Conservation (phyloP, 2,113 vertebrate species). For the Rhynchomys soricoides region DNA sequence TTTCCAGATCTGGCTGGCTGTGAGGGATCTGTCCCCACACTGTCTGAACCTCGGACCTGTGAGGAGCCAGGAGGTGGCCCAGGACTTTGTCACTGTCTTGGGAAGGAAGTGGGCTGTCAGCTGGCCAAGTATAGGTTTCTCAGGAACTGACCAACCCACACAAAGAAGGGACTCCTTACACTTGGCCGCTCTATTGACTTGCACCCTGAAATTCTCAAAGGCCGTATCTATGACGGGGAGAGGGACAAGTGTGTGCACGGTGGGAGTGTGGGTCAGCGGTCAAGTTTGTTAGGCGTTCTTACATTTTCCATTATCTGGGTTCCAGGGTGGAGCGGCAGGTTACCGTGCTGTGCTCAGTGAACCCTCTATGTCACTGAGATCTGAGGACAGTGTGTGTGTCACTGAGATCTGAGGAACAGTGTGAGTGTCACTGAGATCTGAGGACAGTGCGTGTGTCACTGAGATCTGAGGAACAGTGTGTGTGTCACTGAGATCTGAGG, state of each 20-base stretch:
- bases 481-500: background rate
- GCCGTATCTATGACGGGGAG: background rate
- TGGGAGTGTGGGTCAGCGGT: background rate
- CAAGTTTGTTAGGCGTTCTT: background rate
- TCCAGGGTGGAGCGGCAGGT: too few species aligned
- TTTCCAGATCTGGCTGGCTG: background rate
- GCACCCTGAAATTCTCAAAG: background rate
- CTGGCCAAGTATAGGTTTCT: background rate
- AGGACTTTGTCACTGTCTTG: fast-evolving
- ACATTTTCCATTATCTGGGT: too few species aligned
- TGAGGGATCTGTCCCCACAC: background rate
- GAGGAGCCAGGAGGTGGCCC: background rate
- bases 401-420: background rate
- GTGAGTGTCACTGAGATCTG: background rate
- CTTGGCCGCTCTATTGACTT: background rate
- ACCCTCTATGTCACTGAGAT: too few species aligned
- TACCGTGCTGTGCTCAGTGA: background rate
- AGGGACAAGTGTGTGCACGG: background rate
- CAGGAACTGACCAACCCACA: background rate
- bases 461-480: background rate
- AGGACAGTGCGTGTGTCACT: background rate
- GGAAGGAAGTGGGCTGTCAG: background rate
- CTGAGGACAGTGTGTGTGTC: background rate
- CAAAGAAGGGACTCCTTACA: background rate
- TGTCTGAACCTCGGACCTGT: background rate